Base-by-base conservation (phyloP, 1,140 invertebrate genomes). In the Trachymyrmex cornetzi region DNA sequence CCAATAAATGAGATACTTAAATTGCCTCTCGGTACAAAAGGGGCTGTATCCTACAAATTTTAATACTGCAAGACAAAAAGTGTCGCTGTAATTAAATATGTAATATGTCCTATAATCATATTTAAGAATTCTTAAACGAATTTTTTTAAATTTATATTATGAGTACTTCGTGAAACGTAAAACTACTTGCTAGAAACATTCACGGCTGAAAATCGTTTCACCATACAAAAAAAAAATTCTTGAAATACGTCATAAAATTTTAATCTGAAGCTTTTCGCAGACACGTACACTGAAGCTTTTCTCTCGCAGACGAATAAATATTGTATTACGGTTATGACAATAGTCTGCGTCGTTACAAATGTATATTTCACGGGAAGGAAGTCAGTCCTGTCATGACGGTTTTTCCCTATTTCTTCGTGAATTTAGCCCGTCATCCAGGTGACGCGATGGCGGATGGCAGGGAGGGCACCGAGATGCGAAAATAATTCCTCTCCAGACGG, bases 401-500 rank as follows among this genome's bases (percentile, higher is more conserved):
- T 30, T 55, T 86, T 59, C 50, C 63, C 55, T 48, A 55, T 86
- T 66, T 57, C 34, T 67, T 81, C 34, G 34, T 81, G 53, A 44
- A 72, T 82, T 74, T 24, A 81, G 66, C 66, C 38, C 57, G 53
- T 74, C 80, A 82, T 74, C 38, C 67, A 74, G n/a, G 34, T 82
- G 53, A 82, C 69, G 48, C 30, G 34, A 16, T 57, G 64, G 19
- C 50, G 50, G 30, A 64, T 12, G 19, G 7, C 38, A 67, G 24
- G 19, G 19, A 64, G 71, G 38, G 71, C 50, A 63, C 27, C 63
- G 64, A 90, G 50, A 91, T 88, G 77, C 50, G 82, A 91, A 89
- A 91, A 86, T 89, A 89, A 91, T 89, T 85, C 69, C 87, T 87
- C 87, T 66, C 74, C 55, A 88, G 87, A 88, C 81, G 72, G 59